These are phyloP conservation scores for Ctenochaetus hawaiiensis DNA, from an alignment of 2,797 vertebrate species.

Conservation along the genomic window DNA sequence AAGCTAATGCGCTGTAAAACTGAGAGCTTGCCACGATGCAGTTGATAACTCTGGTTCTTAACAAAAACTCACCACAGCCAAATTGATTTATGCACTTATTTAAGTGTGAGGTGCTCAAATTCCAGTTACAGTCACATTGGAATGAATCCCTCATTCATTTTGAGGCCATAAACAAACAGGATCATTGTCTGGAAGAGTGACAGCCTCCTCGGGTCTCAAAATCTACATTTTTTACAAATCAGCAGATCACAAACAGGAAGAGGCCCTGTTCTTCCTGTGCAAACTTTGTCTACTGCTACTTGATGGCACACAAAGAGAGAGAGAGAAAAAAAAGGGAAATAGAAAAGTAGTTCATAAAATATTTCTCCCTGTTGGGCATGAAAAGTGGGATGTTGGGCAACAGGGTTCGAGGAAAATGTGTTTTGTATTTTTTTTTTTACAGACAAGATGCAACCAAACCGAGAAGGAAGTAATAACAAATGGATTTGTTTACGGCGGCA, in stretches of 20 bases:
- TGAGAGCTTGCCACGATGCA: neutral
- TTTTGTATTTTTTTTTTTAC: neutral
- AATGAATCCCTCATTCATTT: neutral
- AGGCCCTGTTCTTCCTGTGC: neutral
- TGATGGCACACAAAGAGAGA: neutral
- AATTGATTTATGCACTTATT: neutral
- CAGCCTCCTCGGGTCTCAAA: neutral
- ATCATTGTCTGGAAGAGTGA: neutral
- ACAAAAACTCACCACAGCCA: neutral
- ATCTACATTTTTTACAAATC: constrained; percentile 3
- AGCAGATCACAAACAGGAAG: constrained; percentile 10
- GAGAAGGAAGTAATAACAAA: neutral
- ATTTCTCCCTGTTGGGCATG: neutral
- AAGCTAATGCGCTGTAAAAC: neutral
- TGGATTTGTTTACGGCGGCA: neutral
- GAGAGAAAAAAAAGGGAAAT: neutral
- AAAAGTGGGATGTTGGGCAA: no score
- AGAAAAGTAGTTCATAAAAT: no score
- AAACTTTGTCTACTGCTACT: neutral
- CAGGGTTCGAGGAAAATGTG: neutral
- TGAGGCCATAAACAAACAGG: neutral
- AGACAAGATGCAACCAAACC: no score
- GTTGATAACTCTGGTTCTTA: neutral
- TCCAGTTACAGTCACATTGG: neutral
- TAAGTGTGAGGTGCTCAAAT: neutral